Evolutionary conservation across 2,888 invertebrate species (phyloP).

Genomic region (Lypha dubia): DNA sequence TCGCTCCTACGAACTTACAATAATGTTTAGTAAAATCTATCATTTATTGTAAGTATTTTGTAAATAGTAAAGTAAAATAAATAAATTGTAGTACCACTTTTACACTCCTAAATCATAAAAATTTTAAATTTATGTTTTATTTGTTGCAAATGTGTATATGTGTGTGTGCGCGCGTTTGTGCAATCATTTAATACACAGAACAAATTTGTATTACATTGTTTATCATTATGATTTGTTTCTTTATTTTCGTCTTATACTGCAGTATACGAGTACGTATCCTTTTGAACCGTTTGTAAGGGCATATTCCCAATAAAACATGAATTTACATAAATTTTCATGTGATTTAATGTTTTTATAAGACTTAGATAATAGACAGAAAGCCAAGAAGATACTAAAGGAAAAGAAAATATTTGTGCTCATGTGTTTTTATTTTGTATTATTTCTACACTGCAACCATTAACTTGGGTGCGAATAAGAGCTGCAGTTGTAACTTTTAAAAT

Average conservation of each 20-base stretch:
- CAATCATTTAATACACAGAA: not conserved
- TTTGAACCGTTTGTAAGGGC: not conserved
- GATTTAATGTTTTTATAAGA: constrained; percentile 40
- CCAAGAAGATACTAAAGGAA: not conserved
- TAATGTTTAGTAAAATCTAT: not conserved
- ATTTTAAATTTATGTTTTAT: not conserved
- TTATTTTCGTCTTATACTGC: constrained; percentile 5
- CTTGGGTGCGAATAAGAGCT: constrained; percentile 25
- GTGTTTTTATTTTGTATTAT: constrained; percentile 45
- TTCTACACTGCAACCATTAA: constrained; percentile 48
- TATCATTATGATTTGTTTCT: constrained; percentile 51
- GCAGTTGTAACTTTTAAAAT: constrained; percentile 58
- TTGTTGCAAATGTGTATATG: not conserved
- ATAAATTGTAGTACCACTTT: not conserved
- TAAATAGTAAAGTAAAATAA: not conserved
- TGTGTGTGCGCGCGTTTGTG: too few relatives aligned
- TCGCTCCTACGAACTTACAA: too few relatives aligned
- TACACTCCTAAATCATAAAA: not conserved
- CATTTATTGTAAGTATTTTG: not conserved
- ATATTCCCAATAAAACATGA: constrained; percentile 46
- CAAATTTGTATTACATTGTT: constrained; percentile 29
- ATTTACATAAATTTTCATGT: constrained; percentile 60
- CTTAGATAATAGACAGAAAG: constrained; percentile 12
- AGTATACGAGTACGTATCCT: not conserved
- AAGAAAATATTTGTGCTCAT: not conserved